These are phyloP conservation scores for Brachyptera putata DNA, from an alignment of 2,888 invertebrate genomes.

Conservation along the genomic window DNA sequence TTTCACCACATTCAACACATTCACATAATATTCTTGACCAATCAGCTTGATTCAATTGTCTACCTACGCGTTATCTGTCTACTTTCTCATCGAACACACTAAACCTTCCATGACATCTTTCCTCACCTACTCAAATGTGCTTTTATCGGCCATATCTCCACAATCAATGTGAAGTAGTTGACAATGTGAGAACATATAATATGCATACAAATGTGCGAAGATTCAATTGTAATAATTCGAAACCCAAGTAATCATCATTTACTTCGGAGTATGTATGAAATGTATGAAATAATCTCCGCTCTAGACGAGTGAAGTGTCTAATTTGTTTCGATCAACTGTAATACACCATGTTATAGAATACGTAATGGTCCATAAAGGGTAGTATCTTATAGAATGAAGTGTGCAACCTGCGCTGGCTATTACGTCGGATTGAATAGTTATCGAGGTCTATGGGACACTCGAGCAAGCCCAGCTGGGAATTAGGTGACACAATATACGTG, in stretches of 20 bases:
- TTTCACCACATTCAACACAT: no score
- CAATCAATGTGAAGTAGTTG: no score
- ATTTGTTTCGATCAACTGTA: neutral
- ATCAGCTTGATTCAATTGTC: no score
- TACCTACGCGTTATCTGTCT: no score
- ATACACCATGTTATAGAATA: neutral
- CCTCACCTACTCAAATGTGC: no score
- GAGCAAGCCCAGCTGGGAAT: slow-evolving; percentile 8
- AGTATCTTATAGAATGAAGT: slow-evolving; percentile 14
- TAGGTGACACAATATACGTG: slow-evolving; percentile 1
- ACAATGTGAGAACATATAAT: no score
- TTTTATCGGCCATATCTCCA: no score
- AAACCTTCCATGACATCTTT: no score
- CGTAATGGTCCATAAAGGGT: neutral
- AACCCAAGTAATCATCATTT: slow-evolving; percentile 6
- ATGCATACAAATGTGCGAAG: no score
- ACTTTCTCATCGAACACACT: no score
- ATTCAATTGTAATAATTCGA: no score
- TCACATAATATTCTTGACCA: no score
- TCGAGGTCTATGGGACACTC: neutral
- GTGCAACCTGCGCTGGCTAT: neutral
- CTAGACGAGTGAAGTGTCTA: neutral
- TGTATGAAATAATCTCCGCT: neutral
- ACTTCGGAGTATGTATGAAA: neutral
- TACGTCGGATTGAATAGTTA: slow-evolving; percentile 13